Evolutionary conservation across 2,113 vertebrate species (phyloP), one percentile per base, ranked within the genome.

Genomic region (Saguinus midas): DNA sequence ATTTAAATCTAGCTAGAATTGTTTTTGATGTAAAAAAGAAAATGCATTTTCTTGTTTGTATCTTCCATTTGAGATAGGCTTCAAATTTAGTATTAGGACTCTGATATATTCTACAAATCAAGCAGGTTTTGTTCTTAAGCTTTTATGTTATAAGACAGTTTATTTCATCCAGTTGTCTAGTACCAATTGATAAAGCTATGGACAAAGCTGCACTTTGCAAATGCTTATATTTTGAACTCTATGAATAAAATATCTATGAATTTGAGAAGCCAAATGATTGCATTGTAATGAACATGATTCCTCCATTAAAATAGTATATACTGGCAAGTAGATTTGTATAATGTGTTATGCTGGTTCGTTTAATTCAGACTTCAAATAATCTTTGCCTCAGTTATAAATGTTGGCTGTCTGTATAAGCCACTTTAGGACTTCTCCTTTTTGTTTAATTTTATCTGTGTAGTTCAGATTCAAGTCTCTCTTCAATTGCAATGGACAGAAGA

Each of bases 191-290:
- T 66, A 79, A 72, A 57, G 13, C 52, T 81, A 76, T 43, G 32
- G 57, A 61, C 58, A 90, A 90, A 94, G 43, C 20, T 48, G 40
- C 32, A 88, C 70, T 79, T 91, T 73, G 64, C 16, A 79, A 45
- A 88, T 91, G 40, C 68, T 50, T 87, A 82, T 76, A 58, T 64
- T 76, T 43, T 72, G 23, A 79, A 16, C 64, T 79, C 20, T 73
- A 48, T 85, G 32, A 84, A 78, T 79, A 96, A 91, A 85, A 88
- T 80, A 73, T n/a, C 13, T 91, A 13, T 83, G 45, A 95, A 50
- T 94, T 86, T 92, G 55, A 81, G n/a, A 83, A 90, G 32, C n/a
- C 7, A 79, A 75, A 32, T 91, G 29, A 80, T 29, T 85, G 23
- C 13, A 87, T 96, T 93, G 20, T 72, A 82, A 87, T 64, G 81